phyloP scores from a whole-genome alignment of 2,888 invertebrate genomes.

The Cheilosia vernalis region DNA sequence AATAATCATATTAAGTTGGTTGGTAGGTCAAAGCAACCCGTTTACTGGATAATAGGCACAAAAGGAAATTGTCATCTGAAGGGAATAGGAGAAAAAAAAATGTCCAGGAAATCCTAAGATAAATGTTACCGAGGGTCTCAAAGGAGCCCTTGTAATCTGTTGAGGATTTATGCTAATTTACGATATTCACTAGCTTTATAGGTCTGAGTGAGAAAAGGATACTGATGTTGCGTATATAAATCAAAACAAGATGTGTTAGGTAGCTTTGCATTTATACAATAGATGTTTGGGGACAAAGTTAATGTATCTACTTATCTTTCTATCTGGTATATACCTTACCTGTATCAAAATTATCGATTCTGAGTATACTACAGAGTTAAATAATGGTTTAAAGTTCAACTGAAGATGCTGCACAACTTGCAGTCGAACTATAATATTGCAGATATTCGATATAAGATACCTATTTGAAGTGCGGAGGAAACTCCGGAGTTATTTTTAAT shows the following conservation, averaged over 20 bases:
- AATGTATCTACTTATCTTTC: not conserved
- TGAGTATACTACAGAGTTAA: no score
- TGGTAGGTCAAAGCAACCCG: conserved; percentile 62
- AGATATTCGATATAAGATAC: no score
- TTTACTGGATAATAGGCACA: conserved; percentile 54
- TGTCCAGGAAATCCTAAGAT: conserved; percentile 39
- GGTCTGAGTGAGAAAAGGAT: conserved; percentile 1
- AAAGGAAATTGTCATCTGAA: conserved; percentile 53
- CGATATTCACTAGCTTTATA: conserved; percentile 40
- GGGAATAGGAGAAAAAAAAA: conserved; percentile 10
- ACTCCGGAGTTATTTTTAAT: no score
- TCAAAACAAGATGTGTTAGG: conserved; percentile 58
- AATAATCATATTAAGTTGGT: conserved; percentile 63
- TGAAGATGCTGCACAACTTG: no score
- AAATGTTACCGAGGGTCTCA: conserved; percentile 54
- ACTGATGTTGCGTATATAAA: conserved; percentile 40
- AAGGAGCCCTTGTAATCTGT: conserved; percentile 46
- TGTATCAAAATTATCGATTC: no score
- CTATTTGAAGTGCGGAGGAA: no score
- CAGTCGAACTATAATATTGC: no score
- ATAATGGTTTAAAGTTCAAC: no score
- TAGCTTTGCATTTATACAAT: not conserved
- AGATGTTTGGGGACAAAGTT: not conserved
- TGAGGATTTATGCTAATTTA: conserved; percentile 66
- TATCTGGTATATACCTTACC: no score